Evolutionary conservation across 2,113 vertebrate genomes (phyloP), one percentile per base, ranked within the genome.

Genomic region (Circaetus cinerascens): DNA sequence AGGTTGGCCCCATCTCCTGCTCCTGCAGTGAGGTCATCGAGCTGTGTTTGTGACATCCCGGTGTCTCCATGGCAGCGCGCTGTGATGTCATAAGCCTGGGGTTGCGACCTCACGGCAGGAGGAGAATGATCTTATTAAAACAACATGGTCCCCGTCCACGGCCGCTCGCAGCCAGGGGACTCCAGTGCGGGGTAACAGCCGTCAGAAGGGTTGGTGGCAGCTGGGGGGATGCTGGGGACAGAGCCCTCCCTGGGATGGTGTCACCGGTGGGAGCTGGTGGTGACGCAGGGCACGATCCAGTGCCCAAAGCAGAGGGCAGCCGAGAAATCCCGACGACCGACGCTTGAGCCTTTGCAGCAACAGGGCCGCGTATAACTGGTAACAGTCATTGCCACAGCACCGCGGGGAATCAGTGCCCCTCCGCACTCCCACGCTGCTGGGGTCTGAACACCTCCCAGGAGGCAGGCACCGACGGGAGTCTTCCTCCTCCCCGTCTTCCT

Each of bases 11-110:
- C 97, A 91, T 92, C 93, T 91, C 91, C 96, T 18, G 62, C 97
- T 93, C 97, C 97, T 96, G 96, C 97, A 90, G 97, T 98, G 97
- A 97, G 97, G 96, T 97, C 97, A 97, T 95, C 73, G 78, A 90
- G 92, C 95, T 86, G 95, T 97, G 97, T 97, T 97, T 95, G 96
- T 97, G 96, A 97, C 97, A 97, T 97, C 95, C 69, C 10, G 2
- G 84, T 10, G 9, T 97, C 92, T 93, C 97, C 94, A 97, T 95
- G 88, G 97, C 94, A 97, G 95, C 66, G 16, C 57, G 0, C 87
- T 74, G 96, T 97, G 97, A 98, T 93, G 97, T 98, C 97, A 97
- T 96, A 86, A 90, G 91, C 92, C 55, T 2, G 0, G 77, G 97
- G 97, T 81, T 96, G 78, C 64, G 50, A 95, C 97, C 97, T 97